phyloP scores from a whole-genome alignment of 2,888 invertebrate genomes.

The Galerucella nymphaeae region DNA sequence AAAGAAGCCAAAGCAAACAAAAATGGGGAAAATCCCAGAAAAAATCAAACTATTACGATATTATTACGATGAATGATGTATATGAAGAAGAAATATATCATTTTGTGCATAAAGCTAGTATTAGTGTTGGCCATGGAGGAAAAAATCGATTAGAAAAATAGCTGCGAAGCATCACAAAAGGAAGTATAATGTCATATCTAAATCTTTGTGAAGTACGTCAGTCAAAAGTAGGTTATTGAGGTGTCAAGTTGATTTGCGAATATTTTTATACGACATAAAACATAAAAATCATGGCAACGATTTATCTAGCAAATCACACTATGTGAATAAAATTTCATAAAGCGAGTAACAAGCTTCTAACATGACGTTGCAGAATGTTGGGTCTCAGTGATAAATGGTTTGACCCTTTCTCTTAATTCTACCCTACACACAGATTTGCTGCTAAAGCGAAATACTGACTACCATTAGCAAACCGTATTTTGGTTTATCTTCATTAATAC shows the following conservation, averaged over 20 bases:
- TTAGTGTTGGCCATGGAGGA: too few relatives aligned
- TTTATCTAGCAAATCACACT: not conserved
- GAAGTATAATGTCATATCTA: too few relatives aligned
- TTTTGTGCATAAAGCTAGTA: too few relatives aligned
- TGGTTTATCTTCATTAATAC: slow-evolving; percentile 48
- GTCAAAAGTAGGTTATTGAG: too few relatives aligned
- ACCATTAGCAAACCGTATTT: slow-evolving; percentile 48
- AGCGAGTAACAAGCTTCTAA: slow-evolving; percentile 35
- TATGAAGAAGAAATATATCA: too few relatives aligned
- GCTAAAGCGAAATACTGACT: slow-evolving; percentile 47
- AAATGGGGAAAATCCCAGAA: too few relatives aligned
- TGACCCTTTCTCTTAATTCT: slow-evolving; percentile 47
- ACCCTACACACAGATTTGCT: slow-evolving; percentile 49
- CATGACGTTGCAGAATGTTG: slow-evolving; percentile 58
- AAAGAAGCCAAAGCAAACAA: too few relatives aligned
- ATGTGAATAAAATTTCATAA: not conserved
- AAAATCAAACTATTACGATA: too few relatives aligned
- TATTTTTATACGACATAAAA: not conserved
- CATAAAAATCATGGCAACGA: not conserved
- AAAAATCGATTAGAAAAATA: too few relatives aligned
- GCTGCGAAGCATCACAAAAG: too few relatives aligned
- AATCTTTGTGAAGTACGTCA: too few relatives aligned
- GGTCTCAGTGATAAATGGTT: slow-evolving; percentile 58
- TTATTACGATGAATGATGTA: too few relatives aligned
- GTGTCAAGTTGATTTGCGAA: not conserved